Evolutionary conservation across 2,797 vertebrate genomes (phyloP), one percentile per base, ranked within the genome.

Genomic region (Chelidonichthys spinosus): DNA sequence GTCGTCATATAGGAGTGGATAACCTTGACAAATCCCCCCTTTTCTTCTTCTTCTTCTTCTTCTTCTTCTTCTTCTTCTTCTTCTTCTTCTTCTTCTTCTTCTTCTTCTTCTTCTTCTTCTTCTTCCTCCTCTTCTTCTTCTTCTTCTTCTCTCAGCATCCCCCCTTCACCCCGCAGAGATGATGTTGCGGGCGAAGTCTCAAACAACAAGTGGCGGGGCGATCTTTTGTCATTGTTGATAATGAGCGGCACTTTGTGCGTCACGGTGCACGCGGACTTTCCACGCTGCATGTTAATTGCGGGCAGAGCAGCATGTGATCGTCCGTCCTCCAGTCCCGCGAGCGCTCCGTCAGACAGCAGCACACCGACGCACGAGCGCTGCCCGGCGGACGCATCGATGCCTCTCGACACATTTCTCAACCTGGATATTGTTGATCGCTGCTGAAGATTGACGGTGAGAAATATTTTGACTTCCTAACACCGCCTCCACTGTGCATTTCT

Each of bases 291-390:
- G 89, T 78, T 72, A 88, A 85, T 76, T 63, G 83, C 33, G 68
- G 84, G 81, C 72, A 76, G 82, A 75, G 86, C 81, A 76, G 87
- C 92, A 85, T 79, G 92, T 94, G 92, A 94, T 84, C 66, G 77
- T 79, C 63, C 69, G 70, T 90, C 89, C 87, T 66, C 83, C 85
- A 77, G 86, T 91, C 90, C 89, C 59, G 84, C 33, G 64, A 76
- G 80, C 76, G 76, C 81, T 63, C 76, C 36, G 74, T 52, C 78
- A 55, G 78, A 36, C 36, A 14, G 9, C 8, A 74, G 76, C 88
- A 83, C 76, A 84, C 49, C 53, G 50, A 77, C 33, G 25, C 69
- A 62, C 64, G 50, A 59, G 74, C 37, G 64, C 76, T 69, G 65
- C 49, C 37, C 56, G 7, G 69, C 69, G 78, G 83, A 87, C 77